Evolutionary conservation across 1,140 invertebrate genomes (phyloP), one percentile per base, ranked within the genome.

Genomic region (Hyles vespertilio): DNA sequence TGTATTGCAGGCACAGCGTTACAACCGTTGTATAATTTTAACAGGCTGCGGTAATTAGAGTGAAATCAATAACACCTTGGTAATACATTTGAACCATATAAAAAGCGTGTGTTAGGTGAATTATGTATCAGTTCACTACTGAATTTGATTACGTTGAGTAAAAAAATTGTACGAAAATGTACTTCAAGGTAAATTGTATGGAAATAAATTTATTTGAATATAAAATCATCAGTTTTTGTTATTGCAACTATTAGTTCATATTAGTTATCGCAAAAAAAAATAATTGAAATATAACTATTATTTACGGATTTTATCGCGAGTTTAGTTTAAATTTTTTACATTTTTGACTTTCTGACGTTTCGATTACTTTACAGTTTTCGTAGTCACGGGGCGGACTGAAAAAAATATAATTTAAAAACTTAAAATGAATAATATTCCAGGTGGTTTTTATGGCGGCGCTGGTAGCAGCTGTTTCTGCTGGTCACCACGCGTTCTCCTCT

Each of bases 1-100:
- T 51, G n/a, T 51, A 40, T 51, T 51, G 50, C 50, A 4, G 34
- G 33, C 50, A 34, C 32, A 34, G n/a, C 50, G 34, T 51, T 34
- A 9, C 50, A n/a, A 34, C 10, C 8, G 9, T 51, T 34, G 50
- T 32, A 51, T 51, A 34, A 51, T 51, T 51, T 50, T 51, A 32
- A 33, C 50, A 32, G 32, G 22, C 48, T 8, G 33, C 33, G 34
- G 12, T 51, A 51, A 51, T 51, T 51, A 51, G 34, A 51, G 50
- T 51, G 50, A 51, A 51, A 51, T 51, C 50, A 51, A 51, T 51
- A 51, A 34, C 34, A 11, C 50, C 50, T 51, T 51, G 50, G 33
- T 34, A 34, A 51, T 40, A 40, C 36, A 34, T 51, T 34, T 32
- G n/a, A 51, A 51, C 50, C 34, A 51, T 51, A 51, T 51, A 51